Evolutionary conservation across 2,797 vertebrate genomes (phyloP), one percentile per base, ranked within the genome.

Genomic region (Macroramphosus scolopax): DNA sequence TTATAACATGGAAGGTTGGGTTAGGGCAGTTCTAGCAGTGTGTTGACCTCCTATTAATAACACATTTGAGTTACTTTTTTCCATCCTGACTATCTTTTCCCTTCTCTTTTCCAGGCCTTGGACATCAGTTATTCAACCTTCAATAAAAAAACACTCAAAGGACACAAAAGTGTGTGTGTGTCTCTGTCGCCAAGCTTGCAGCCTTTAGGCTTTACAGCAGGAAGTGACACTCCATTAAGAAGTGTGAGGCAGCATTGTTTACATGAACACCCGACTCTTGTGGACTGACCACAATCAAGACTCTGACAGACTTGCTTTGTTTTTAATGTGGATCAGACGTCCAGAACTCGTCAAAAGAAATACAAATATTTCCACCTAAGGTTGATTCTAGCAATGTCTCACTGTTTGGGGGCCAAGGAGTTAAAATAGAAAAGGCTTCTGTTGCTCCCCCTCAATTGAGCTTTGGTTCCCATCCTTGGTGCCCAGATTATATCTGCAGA

Each of bases 71-170:
- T 45, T 37, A n/a, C n/a, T n/a, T n/a, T n/a, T n/a, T 33, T 39
- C 13, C 12, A 29, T 40, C 25, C 37, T 63, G 14, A 56, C 28
- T 4, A 5, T 8, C 4, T 36, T 13, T 48, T 17, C 5, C 33
- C 5, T 51, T n/a, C 17, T 34, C 16, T 17, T 43, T 66, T 68
- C 42, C 43, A 78, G 69, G 46, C 29, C 17, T 50, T 47, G 39
- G 41, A 48, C 14, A 11, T 61, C 48, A 35, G 34, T 46, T 16
- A 1, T 39, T 77, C 40, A 56, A 55, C 62, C 30, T 44, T 37
- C 40, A 88, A 84, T 87, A 85, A 87, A 89, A 77, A 15, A n/a
- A n/a, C 39, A 63, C 50, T 73, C 43, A 39, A 62, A 70, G 25
- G 54, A 73, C 33, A 36, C 5, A 15, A 48, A 3, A 12, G 29